Evolutionary conservation across 2,797 vertebrate species (phyloP).

Genomic region (Limnodromus scolopaceus): DNA sequence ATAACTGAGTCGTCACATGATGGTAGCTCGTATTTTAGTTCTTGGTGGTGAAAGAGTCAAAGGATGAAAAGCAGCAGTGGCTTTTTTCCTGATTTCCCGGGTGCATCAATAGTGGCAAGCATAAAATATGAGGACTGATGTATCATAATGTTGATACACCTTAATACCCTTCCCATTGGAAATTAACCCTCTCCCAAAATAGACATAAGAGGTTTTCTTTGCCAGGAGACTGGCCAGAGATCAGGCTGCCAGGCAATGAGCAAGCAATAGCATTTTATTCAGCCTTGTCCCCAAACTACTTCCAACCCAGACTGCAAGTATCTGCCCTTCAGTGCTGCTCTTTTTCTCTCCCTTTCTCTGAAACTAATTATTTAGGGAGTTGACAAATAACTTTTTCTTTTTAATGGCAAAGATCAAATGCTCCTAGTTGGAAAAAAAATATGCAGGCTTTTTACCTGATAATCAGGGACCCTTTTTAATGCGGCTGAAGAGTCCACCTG

Average conservation of each 20-base stretch:
- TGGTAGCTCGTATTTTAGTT: not conserved
- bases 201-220: not conserved
- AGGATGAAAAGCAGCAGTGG: not conserved
- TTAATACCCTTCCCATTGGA: not conserved
- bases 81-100: conserved; percentile 2
- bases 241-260: not conserved
- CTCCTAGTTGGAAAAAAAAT: not conserved
- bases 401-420: not conserved
- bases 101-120: not conserved
- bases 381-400: not conserved
- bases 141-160: not conserved
- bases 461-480: not conserved
- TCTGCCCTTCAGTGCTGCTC: not conserved
- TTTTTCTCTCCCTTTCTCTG: not conserved
- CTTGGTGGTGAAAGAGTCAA: not conserved
- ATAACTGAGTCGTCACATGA: not conserved
- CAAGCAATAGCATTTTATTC: conserved; percentile 2
- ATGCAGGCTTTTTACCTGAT: not conserved
- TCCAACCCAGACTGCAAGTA: not conserved
- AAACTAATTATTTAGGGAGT: not conserved
- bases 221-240: not conserved
- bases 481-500: not conserved
- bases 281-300: not conserved
- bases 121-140: not conserved
- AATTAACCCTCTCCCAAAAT: not conserved